Evolutionary conservation across 2,888 invertebrate genomes (phyloP).

Genomic region (Drosophila heteroneura): DNA sequence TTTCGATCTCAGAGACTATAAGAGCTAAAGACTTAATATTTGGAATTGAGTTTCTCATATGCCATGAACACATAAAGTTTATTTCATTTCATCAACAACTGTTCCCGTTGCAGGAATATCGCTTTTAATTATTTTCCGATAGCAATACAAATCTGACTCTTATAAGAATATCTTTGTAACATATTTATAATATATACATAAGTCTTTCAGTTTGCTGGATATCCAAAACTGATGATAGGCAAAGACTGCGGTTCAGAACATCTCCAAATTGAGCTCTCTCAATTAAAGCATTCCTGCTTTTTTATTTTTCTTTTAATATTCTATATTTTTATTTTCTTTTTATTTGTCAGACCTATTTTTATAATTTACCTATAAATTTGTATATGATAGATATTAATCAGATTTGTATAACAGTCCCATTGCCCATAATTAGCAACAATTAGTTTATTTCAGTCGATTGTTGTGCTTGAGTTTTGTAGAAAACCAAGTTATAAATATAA

Average conservation of each 20-base stretch:
- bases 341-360: accelerated
- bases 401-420: accelerated
- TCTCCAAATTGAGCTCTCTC: no score
- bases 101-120: not conserved
- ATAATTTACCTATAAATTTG: not conserved
- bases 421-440: not conserved
- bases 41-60: no score
- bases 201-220: not conserved
- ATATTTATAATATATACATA: not conserved
- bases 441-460: not conserved
- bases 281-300: not conserved
- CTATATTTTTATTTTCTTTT: accelerated
- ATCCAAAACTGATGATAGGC: not conserved
- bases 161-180: not conserved
- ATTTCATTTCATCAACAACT: no score
- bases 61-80: no score
- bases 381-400: not conserved
- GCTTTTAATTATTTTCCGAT: not conserved
- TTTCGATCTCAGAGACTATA: not conserved
- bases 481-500: not conserved
- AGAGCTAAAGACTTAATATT: not conserved
- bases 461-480: not conserved
- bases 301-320: not conserved
- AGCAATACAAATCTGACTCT: accelerated
- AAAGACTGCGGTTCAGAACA: not conserved